Evolutionary conservation across 2,888 invertebrate species (phyloP), one percentile per base, ranked within the genome.

Genomic region (Cinara cedri): DNA sequence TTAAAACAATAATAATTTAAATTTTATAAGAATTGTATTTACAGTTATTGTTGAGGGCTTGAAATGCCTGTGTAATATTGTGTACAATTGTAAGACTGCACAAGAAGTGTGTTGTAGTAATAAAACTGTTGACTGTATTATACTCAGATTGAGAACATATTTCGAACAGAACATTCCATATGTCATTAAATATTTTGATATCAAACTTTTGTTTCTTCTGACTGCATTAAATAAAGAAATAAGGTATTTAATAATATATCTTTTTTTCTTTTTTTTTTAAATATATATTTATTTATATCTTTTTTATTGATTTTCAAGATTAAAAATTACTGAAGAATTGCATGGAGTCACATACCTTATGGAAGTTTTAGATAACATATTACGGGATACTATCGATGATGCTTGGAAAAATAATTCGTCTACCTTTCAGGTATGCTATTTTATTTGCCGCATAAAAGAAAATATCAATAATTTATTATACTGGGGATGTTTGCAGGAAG

Each of bases 1-100:
- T 34, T 34, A 3, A 34, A 34, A 34, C 6, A 34, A 34, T 34
- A 34, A 34, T 34, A 34, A 34, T 4, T 34, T 34, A 44, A 34
- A 24, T 57, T 42, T 19, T 65, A 6, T 54, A 19, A 49, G 10
- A 60, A 54, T 66, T 66, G 42, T 80, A 6, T 42, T 81, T 81
- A 11, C 80, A 83, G 87, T 90, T 34, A 89, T 88, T 2, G 87
- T 93, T 9, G 96, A 96, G 86, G 92, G 95, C 0, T 87, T 94
- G 75, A 97, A 97, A 87, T 92, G 95, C 85, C 87, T 97, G 13
- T 96, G 94, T 85, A 98, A 98, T 86, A 87, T 97, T 83, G 89
- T 95, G 75, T 96, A 90, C 85, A 94, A 97, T 85, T 91, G 91
- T 85, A 83, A 85, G 3, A 87, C 88, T 72, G 90, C 90, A 13